Evolutionary conservation across 2,888 invertebrate species (phyloP), one percentile per base, ranked within the genome.

Genomic region (Nephrotoma flavescens): DNA sequence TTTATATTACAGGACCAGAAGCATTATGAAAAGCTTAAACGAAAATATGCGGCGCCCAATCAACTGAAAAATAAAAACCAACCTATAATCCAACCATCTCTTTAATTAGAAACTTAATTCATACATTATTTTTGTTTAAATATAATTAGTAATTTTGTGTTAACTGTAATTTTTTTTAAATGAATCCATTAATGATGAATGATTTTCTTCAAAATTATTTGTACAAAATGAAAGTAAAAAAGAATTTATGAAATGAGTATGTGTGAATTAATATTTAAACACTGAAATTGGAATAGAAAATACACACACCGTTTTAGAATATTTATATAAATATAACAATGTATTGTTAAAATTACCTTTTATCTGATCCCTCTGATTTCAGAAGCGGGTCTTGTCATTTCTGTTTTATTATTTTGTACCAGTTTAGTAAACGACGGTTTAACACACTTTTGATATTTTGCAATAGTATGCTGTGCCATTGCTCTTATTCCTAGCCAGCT

Each of bases 1-100:
- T 83, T 86, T 86, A 89, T 87, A 87, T 90, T 91, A 45, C 88
- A 94, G 93, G 97, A 97, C 89, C 94, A 95, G 88, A 93, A 94
- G 89, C 94, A 95, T 89, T 97, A 97, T 89, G 95, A 96, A 88
- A 95, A 94, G 89, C 91, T 97, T 89, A 93, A 94, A 89, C 92
- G 94, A 88, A 93, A 95, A 88, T 96, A 96, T 90, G 93, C 93
- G 9, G 90, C 91, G 42, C 91, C 91, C 7, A 52, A 83, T 44
- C 57, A 87, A 45, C 42, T 71, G 4, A 86, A 84, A 44, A 57
- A 83, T 71, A 84, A 86, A 42, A 12, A 71, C 3, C 71, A 19
- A 71, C 9, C 71, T 71, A 4, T 71, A 31, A 31, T 41, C 41
- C 45, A 19, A 86, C 11, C 41, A n/a, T 6, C 85, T 85, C n/a